A percentile compares a stretch with the other conserved stretches of the same genome.
These are phyloP conservation scores for Trichomalopsis sarcophagae DNA, from an alignment of 1,140 invertebrate species.

Conservation along the genomic window DNA sequence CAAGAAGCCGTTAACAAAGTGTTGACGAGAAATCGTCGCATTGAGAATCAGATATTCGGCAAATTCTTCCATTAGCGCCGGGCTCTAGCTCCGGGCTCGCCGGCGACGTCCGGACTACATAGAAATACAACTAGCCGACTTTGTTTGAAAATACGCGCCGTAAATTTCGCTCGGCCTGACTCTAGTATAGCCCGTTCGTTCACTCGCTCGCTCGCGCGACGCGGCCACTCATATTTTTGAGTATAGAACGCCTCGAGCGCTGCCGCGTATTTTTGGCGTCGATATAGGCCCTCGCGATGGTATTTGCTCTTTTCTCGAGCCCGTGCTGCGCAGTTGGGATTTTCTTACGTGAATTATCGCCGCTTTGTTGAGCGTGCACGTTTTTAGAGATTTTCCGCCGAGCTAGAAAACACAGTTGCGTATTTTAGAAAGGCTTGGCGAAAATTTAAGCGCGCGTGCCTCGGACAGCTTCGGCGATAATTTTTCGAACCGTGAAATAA, in stretches of 20 bases:
- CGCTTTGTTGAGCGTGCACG: background rate
- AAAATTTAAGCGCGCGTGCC: too few species aligned
- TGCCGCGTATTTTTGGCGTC: constrained; percentile 41
- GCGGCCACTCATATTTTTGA: constrained; percentile 43
- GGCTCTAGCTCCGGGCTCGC: background rate
- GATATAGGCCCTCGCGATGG: constrained; percentile 29
- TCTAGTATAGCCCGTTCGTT: background rate
- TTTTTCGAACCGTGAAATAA: background rate
- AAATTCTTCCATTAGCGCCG: background rate
- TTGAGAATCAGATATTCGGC: too few species aligned
- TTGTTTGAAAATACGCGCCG: constrained; percentile 47
- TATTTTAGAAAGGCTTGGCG: too few species aligned
- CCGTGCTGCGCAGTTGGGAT: background rate
- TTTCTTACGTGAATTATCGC: background rate
- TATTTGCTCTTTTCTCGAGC: constrained; percentile 26
- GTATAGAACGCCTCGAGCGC: background rate
- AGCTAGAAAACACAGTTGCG: background rate
- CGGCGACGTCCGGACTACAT: background rate
- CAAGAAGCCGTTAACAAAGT: background rate
- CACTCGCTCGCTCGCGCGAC: background rate
- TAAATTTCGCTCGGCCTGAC: constrained; percentile 23
- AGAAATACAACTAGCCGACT: constrained; percentile 36
- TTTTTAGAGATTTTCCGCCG: too few species aligned
- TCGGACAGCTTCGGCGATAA: background rate
- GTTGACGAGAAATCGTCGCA: background rate